Conservation (phyloP, 2,113 vertebrate species). For the Heptranchias perlo region DNA sequence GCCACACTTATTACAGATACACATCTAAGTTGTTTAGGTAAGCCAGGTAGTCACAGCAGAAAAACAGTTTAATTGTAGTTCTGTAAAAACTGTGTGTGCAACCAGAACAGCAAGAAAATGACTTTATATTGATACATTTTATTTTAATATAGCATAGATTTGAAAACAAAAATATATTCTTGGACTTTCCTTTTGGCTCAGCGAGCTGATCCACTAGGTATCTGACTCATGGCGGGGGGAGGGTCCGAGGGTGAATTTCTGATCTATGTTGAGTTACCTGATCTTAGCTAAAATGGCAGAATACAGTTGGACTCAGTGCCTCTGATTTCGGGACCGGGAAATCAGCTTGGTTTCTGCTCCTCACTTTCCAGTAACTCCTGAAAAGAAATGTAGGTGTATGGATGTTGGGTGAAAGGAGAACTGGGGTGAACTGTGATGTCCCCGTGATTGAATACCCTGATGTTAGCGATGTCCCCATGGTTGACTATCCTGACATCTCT, state of each 20-base stretch:
- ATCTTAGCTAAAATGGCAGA: background rate
- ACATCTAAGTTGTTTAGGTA: background rate
- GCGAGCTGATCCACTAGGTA: background rate
- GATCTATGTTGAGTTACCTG: background rate
- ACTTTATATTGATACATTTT: background rate
- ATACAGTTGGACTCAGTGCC: background rate
- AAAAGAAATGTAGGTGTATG: background rate
- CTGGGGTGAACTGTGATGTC: background rate
- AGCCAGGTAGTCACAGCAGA: background rate
- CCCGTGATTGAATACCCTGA: background rate
- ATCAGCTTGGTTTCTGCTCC: background rate
- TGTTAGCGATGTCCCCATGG: background rate
- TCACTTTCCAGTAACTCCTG: background rate
- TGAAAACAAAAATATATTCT: background rate
- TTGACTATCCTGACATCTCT: background rate
- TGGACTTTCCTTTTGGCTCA: background rate
- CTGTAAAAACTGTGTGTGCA: background rate
- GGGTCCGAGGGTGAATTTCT: background rate
- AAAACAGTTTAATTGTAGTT: background rate
- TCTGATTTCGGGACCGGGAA: background rate
- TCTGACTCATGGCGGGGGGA: background rate
- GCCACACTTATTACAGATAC: background rate
- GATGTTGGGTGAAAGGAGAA: background rate
- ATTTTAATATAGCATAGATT: background rate
- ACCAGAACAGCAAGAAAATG: background rate